These are phyloP conservation scores for Pecten maximus DNA, from an alignment of 2,888 invertebrate species.

Conservation along the genomic window DNA sequence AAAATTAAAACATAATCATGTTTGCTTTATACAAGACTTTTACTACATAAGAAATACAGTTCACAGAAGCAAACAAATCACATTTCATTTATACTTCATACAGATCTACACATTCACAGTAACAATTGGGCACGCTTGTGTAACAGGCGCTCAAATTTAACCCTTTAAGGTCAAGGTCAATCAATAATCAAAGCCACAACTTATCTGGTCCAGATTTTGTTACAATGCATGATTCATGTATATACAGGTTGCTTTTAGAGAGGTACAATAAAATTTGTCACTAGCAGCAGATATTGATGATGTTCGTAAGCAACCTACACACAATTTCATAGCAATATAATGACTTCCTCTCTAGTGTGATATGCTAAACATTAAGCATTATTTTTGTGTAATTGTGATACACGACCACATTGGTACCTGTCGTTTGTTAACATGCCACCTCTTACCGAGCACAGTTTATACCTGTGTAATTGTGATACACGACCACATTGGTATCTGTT, in stretches of 20 bases:
- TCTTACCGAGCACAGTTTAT: too few species aligned
- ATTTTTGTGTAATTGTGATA: too few species aligned
- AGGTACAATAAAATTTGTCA: background rate
- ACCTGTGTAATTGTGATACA: too few species aligned
- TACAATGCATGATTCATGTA: background rate
- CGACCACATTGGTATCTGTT: too few species aligned
- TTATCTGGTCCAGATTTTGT: background rate
- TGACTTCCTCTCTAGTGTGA: background rate
- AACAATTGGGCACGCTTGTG: background rate
- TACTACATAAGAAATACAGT: constrained; percentile 27
- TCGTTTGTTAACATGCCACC: too few species aligned
- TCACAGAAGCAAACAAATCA: constrained; percentile 35
- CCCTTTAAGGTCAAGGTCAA: background rate
- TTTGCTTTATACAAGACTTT: constrained; percentile 7
- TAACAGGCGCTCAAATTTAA: background rate
- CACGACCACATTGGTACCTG: too few species aligned
- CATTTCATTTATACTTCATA: constrained; percentile 8
- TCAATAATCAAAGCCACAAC: background rate
- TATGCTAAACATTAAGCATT: too few species aligned
- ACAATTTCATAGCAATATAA: background rate
- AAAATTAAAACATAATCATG: background rate
- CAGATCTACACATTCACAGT: background rate
- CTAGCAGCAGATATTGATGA: background rate
- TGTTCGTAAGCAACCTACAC: background rate
- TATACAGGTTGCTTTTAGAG: background rate